A percentile compares a stretch with the other conserved stretches of the same genome.
Conservation (phyloP, 2,113 vertebrate species). For the Cavia porcellus region DNA sequence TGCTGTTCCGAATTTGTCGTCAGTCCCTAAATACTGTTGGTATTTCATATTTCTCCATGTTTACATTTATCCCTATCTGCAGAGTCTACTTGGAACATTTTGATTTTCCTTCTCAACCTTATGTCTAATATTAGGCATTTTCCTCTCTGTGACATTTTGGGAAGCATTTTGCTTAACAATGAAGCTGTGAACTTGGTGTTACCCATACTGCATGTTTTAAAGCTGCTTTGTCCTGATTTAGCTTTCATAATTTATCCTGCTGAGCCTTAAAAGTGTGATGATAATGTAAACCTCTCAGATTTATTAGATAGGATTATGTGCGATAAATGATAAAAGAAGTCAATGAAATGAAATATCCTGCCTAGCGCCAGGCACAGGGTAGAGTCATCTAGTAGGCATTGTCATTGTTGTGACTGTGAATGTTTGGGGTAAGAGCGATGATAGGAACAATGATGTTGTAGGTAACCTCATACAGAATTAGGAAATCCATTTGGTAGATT, state of each 20-base stretch:
- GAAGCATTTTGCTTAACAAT: neutral
- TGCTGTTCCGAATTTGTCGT: neutral
- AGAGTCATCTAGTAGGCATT: neutral
- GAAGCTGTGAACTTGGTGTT: neutral
- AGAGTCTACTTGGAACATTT: neutral
- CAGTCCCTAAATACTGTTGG: neutral
- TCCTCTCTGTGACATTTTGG: neutral
- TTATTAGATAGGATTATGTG: neutral
- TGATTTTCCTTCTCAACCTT: neutral
- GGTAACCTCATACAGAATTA: neutral
- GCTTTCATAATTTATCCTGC: neutral
- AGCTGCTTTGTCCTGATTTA: neutral
- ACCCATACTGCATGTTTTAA: neutral
- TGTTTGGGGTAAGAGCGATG: neutral
- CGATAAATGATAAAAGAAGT: slow-evolving; percentile 17
- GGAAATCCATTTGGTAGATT: neutral
- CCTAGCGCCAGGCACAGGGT: neutral
- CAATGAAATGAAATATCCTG: neutral
- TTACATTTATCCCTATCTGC: neutral
- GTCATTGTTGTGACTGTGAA: neutral
- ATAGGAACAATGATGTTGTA: neutral
- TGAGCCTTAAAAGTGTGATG: slow-evolving; percentile 4
- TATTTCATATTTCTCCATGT: neutral
- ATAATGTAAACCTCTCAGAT: neutral
- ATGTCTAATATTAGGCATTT: neutral